Percentiles rank a stretch among this genome's conserved stretches.
phyloP scores from a whole-genome alignment of 2,113 vertebrate species.

The Chrysochloris asiatica region DNA sequence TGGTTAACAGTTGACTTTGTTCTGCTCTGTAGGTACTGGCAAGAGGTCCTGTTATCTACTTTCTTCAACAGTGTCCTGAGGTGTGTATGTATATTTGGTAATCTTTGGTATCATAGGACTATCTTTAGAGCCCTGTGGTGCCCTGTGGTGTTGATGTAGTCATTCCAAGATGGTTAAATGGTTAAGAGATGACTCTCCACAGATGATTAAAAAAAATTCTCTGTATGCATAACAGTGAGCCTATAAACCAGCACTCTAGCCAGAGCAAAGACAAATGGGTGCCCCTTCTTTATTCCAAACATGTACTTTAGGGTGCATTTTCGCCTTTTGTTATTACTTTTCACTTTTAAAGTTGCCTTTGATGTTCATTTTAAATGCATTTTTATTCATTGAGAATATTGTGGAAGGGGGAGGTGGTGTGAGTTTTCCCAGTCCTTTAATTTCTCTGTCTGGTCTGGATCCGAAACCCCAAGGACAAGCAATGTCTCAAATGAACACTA shows the following conservation, averaged over 20 bases:
- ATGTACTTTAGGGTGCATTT: neutral
- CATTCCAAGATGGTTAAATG: neutral
- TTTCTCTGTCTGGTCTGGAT: conserved; percentile 14
- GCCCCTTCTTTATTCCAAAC: conserved; percentile 30
- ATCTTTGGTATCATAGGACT: neutral
- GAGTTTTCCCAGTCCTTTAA: neutral
- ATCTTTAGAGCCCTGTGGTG: neutral
- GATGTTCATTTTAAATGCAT: conserved; percentile 49
- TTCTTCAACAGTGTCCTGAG: neutral
- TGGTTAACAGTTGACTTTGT: too few relatives aligned
- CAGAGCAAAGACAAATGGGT: neutral
- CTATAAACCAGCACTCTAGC: neutral
- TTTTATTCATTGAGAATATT: conserved; percentile 44
- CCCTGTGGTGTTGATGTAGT: neutral
- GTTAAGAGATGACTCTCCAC: neutral
- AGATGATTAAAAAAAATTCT: neutral
- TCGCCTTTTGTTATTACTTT: conserved; percentile 46
- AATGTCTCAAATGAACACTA: neutral
- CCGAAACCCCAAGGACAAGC: neutral
- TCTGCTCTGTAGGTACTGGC: neutral
- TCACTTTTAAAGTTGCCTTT: conserved; percentile 43
- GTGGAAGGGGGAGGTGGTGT: too few relatives aligned
- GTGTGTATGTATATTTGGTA: neutral
- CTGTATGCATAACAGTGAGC: neutral
- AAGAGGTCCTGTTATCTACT: accelerated